A percentile compares a stretch with the other conserved stretches of the same genome.
phyloP scores from a whole-genome alignment of 2,888 invertebrate genomes.

The Entomobrya proxima region DNA sequence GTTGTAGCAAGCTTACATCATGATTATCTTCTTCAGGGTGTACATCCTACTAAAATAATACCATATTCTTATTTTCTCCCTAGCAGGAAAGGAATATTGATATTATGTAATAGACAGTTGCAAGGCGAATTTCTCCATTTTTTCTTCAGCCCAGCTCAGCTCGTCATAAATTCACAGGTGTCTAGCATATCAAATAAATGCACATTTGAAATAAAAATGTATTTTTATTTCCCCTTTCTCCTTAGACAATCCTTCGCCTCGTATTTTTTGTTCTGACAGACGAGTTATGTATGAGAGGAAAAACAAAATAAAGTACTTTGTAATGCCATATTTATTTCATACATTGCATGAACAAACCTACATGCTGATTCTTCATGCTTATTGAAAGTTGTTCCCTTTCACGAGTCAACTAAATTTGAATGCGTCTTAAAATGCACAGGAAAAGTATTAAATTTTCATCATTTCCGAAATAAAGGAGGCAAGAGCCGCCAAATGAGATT shows the following conservation, averaged over 20 bases:
- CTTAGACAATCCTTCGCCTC: neutral
- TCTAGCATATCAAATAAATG: slow-evolving; percentile 49
- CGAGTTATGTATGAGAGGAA: slow-evolving; percentile 24
- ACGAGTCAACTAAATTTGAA: neutral
- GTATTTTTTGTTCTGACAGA: neutral
- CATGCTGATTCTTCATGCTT: neutral
- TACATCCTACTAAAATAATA: neutral
- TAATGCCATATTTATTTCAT: neutral
- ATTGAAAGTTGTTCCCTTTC: neutral
- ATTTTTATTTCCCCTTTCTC: slow-evolving; percentile 3
- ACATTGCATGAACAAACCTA: neutral
- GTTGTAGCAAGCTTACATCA: slow-evolving; percentile 15
- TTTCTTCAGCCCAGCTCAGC: slow-evolving; percentile 4
- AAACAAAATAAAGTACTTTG: neutral
- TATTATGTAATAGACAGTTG: neutral
- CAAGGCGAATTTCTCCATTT: slow-evolving; percentile 12
- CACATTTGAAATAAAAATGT: slow-evolving; percentile 4
- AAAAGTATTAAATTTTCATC: neutral
- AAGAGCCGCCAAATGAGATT: neutral
- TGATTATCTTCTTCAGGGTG: neutral
- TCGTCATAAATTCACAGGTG: slow-evolving; percentile 52
- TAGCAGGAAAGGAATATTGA: neutral
- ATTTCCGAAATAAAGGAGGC: neutral
- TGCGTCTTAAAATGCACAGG: neutral
- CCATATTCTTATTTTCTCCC: neutral